Base-by-base conservation (phyloP, 1,140 invertebrate genomes). In the Drosophila pseudoananassae region DNA sequence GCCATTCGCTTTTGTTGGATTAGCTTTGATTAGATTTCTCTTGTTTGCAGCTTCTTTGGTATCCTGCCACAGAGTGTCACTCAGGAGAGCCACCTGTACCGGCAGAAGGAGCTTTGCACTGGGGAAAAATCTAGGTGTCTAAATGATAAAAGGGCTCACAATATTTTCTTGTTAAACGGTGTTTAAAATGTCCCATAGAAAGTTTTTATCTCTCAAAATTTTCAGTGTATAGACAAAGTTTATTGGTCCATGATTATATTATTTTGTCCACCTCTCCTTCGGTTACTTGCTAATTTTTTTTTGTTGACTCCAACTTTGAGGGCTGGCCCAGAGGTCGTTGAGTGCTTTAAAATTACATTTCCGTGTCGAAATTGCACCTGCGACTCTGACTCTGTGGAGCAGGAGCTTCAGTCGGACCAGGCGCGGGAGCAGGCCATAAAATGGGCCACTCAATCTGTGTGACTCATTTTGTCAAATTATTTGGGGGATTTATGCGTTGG, bases 1-100 rank as follows among this genome's bases (percentile, higher is more conserved):
- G 68, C 66, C 76, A 75, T 90, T 90, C 79, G 78, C 81, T 80
- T 85, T 82, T 90, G 81, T 87, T 85, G 83, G 87, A 90, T 90
- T 90, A 90, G 81, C 82, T 90, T 87, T 90, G 87, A 90, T 90
- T 90, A 90, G 87, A 90, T 90, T 87, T 90, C 77, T 68, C 69
- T 66, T 78, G 64, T 73, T 84, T 70, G 63, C 31, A 33, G 77
- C 65, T 68, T 50, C 63, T 33, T 43, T 8, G 61, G 33, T 56
- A 64, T 57, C 66, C 72, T 52, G 65, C 49, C 65, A 17, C 65
- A 68, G 65, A 69, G 82, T 85, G 82, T 76, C 82, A 76, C 58
- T 78, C 78, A 71, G 58, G 66, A 59, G 74, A 43, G 36, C 25
- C 47, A 43, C 51, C 60, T 56, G 68, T 61, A 45, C 56, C 17